Percentiles rank a stretch among this genome's conserved stretches.
Evolutionary conservation across 2,797 vertebrate genomes (phyloP).

Genomic region (Manis pentadactyla): DNA sequence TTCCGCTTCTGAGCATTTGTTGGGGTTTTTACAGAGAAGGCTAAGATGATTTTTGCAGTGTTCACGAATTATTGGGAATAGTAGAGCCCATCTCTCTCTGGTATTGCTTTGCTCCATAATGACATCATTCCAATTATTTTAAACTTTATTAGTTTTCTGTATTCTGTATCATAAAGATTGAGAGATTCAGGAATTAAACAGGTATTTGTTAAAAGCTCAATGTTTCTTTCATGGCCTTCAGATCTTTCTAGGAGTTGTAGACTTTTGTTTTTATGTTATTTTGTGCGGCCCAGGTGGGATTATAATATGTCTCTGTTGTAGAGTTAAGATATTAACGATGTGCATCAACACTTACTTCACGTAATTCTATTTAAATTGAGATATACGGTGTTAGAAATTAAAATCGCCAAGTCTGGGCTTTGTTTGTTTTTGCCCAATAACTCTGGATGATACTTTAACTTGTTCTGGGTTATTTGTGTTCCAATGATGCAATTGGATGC

Average conservation of each 20-base stretch:
- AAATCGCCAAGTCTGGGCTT: fast-evolving
- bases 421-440: fast-evolving
- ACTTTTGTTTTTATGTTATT: neutral
- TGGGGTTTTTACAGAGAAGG: neutral
- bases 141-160: neutral
- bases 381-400: neutral
- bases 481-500: no score
- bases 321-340: neutral
- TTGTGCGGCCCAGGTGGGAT: neutral
- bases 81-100: neutral
- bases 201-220: fast-evolving
- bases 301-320: fast-evolving
- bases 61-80: neutral
- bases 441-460: neutral
- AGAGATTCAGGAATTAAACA: fast-evolving
- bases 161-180: neutral
- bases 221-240: fast-evolving
- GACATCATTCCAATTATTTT: no score
- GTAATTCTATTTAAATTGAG: neutral
- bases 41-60: fast-evolving
- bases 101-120: neutral
- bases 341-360: fast-evolving
- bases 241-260: neutral
- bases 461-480: neutral
- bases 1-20: neutral